A percentile compares a stretch with the other conserved stretches of the same genome.
Conservation (phyloP, 2,888 invertebrate species). For the Thymelicus lineola region DNA sequence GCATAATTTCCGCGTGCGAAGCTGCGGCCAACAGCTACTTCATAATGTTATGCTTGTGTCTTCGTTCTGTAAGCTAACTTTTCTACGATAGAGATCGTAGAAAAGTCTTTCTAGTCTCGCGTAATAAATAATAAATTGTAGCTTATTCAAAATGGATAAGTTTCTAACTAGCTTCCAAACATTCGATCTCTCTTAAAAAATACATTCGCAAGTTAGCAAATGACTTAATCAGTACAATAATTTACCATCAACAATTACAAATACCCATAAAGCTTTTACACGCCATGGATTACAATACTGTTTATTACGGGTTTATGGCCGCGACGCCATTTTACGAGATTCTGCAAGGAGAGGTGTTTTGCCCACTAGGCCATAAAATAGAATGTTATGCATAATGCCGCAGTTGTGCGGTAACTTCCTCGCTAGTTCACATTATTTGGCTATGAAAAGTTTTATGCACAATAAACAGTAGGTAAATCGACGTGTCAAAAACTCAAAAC, state of each 20-base stretch:
- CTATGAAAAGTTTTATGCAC: not conserved
- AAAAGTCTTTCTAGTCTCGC: too few relatives aligned
- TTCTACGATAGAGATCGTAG: too few relatives aligned
- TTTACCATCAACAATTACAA: not conserved
- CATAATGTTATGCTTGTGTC: too few relatives aligned
- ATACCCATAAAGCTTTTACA: conserved; percentile 1
- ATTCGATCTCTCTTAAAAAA: not conserved
- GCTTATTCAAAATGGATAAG: too few relatives aligned
- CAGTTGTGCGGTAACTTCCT: conserved; percentile 15
- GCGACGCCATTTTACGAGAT: not conserved
- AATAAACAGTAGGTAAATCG: too few relatives aligned
- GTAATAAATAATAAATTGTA: too few relatives aligned
- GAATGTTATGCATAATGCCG: conserved; percentile 13
- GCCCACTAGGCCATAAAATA: conserved; percentile 9
- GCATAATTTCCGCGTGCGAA: too few relatives aligned
- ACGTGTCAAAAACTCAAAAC: too few relatives aligned
- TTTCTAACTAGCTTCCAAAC: too few relatives aligned
- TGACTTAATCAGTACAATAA: not conserved
- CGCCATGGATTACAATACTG: conserved; percentile 1
- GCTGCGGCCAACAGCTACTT: too few relatives aligned
- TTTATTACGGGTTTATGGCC: conserved; percentile 5
- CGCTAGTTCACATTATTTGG: not conserved
- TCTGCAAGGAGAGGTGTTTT: conserved; percentile 8
- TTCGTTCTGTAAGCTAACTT: too few relatives aligned
- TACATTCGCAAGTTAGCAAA: not conserved